A percentile compares a stretch with the other conserved stretches of the same genome.
Conservation (phyloP, 2,888 invertebrate species). For the Camptogramma bilineatum region DNA sequence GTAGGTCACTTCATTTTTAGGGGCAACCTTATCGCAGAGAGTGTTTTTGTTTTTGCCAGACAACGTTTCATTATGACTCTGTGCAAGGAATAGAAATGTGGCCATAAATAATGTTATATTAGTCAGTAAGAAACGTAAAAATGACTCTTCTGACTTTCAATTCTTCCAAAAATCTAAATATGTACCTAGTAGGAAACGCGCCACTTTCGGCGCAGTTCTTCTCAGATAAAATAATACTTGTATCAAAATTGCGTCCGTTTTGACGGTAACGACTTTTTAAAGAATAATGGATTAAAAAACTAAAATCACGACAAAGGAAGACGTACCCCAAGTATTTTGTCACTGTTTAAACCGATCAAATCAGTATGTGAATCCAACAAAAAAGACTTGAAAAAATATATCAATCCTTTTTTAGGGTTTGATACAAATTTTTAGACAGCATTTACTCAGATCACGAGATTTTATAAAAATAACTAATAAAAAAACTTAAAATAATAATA, state of each 20-base stretch:
- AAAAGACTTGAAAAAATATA: conserved; percentile 60
- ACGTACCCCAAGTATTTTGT: conserved; percentile 78
- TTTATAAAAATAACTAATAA: not conserved
- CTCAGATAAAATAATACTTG: not conserved
- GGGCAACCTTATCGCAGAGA: no score
- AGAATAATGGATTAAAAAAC: conserved; percentile 34
- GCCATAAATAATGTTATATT: no score
- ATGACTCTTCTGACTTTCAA: no score
- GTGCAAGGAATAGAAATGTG: no score
- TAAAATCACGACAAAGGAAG: conserved; percentile 76
- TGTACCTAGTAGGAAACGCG: no score
- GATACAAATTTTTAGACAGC: conserved; percentile 11
- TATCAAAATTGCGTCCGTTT: not conserved
- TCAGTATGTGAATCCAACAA: conserved; percentile 68
- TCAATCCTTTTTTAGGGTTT: conserved; percentile 38
- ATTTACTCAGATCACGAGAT: conserved; percentile 10
- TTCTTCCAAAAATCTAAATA: no score
- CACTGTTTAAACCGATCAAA: conserved; percentile 81
- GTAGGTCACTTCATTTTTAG: no score
- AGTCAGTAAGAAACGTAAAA: no score
- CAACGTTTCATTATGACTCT: no score
- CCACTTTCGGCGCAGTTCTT: no score
- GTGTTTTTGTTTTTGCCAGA: no score
- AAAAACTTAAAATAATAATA: no score
- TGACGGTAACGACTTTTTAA: not conserved